These are phyloP conservation scores for Melierax canorus DNA, from an alignment of 2,113 vertebrate species.

Conservation along the genomic window DNA sequence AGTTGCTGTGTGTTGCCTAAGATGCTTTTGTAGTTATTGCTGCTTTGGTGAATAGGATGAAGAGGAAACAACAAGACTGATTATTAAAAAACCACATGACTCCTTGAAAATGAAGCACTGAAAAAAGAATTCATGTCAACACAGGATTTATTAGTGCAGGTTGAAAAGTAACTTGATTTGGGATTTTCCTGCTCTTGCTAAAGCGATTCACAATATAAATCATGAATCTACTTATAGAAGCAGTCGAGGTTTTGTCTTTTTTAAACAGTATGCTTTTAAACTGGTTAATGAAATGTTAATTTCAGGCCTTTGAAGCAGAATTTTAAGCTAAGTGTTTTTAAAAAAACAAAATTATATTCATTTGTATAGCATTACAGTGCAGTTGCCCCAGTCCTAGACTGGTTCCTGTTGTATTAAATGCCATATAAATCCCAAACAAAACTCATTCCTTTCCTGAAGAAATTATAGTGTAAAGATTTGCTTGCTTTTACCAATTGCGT, in stretches of 20 bases:
- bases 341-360: not conserved
- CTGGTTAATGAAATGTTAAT: not conserved
- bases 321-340: not conserved
- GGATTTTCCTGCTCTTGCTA: constrained; percentile 31
- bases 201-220: constrained; percentile 29
- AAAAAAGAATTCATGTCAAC: constrained; percentile 31
- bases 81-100: constrained; percentile 37
- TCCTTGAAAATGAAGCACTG: constrained; percentile 49
- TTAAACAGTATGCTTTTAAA: not conserved
- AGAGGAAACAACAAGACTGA: not conserved
- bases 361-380: not conserved
- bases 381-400: not conserved
- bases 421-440: not conserved
- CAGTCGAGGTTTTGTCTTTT: not conserved
- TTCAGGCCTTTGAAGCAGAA: not conserved
- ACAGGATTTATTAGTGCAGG: constrained; percentile 50
- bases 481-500: not conserved
- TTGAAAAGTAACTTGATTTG: constrained; percentile 56
- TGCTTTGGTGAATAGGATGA: not conserved
- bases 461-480: not conserved
- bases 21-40: not conserved
- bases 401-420: not conserved
- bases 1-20: not conserved
- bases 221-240: not conserved
- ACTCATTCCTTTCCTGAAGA: not conserved